A percentile compares a stretch with the other conserved stretches of the same genome.
phyloP scores from a whole-genome alignment of 1,140 invertebrate species.

The Campoletis sonorensis region DNA sequence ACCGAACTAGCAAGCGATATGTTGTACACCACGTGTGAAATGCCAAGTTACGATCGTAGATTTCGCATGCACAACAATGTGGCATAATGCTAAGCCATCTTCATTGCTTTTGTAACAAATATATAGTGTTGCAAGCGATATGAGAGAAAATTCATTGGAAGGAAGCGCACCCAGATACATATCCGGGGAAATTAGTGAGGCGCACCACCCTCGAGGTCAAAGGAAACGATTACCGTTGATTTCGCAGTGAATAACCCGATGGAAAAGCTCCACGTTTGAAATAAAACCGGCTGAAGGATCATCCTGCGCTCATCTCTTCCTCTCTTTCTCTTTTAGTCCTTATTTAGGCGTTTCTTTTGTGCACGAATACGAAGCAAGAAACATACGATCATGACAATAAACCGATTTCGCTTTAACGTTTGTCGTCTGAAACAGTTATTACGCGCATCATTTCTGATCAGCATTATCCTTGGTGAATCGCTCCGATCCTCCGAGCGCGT shows the following conservation, averaged over 20 bases:
- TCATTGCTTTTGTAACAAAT: constrained; percentile 25
- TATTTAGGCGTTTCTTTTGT: not conserved
- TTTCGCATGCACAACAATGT: constrained; percentile 56
- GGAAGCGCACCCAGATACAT: constrained; percentile 9
- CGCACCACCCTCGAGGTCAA: not conserved
- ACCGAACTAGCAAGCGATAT: constrained; percentile 18
- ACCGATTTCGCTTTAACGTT: constrained; percentile 41
- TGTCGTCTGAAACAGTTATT: constrained; percentile 44
- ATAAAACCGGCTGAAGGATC: constrained; percentile 13
- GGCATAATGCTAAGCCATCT: constrained; percentile 66
- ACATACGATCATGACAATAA: constrained; percentile 41
- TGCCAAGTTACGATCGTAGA: constrained; percentile 47
- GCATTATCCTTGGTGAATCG: constrained; percentile 45
- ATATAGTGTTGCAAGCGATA: constrained; percentile 3
- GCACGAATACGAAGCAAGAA: not conserved
- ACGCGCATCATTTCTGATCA: constrained; percentile 45
- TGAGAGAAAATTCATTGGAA: constrained; percentile 36
- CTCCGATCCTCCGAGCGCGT: not conserved
- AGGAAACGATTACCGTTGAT: constrained; percentile 35
- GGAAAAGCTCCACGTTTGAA: constrained; percentile 12
- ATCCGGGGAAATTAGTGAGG: constrained; percentile 33
- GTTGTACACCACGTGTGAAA: constrained; percentile 19
- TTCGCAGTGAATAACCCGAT: not conserved
- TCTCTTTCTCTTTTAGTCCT: not conserved
- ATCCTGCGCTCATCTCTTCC: not conserved